Evolutionary conservation across 2,888 invertebrate species (phyloP), one percentile per base, ranked within the genome.

Genomic region (Hypselothyrea guttata): DNA sequence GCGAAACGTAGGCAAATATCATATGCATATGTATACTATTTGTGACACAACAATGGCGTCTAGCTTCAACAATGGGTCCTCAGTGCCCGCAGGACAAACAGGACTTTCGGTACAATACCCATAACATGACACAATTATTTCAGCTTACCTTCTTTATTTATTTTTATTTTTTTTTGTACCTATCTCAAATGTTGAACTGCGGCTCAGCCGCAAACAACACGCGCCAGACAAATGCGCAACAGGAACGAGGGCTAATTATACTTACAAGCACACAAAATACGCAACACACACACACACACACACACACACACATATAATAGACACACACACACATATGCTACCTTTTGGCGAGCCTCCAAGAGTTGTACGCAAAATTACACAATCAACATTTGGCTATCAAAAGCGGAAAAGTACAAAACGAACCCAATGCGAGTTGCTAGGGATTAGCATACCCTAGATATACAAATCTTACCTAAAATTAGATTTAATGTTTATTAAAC

Each of bases 211-310:
- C 11, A 62, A 58, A 45, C 11, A 62, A 58, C 69, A 69, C 71
- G 71, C 56, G 69, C 69, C 61, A 69, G 66, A 69, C 71, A 65
- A 53, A 60, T 69, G 71, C 65, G 71, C 71, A 69, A 11, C 48
- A 37, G 38, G 15, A 18, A 13, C 13, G 9, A 44, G 44, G 31
- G 49, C 60, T 70, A 70, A 69, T 69, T 70, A 64, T 22, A 45
- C 27, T 13, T 18, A 28, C 28, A 34, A 22, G 40, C 13, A 18
- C 7, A 40, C 22, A 8, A 4, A 46, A 22, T 5, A 5, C 37
- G 15, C 8, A 28, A 15, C 33, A 41, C 33, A 31, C 12, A 44
- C 1, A 37, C 13, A 49, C 22, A n/a, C 22, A 38, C 18, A 48
- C 12, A 47, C 15, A 28, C 11, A 38, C 38, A 38, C 12, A 9